Conservation (phyloP, 2,797 vertebrate genomes). For the Mico argentatus region DNA sequence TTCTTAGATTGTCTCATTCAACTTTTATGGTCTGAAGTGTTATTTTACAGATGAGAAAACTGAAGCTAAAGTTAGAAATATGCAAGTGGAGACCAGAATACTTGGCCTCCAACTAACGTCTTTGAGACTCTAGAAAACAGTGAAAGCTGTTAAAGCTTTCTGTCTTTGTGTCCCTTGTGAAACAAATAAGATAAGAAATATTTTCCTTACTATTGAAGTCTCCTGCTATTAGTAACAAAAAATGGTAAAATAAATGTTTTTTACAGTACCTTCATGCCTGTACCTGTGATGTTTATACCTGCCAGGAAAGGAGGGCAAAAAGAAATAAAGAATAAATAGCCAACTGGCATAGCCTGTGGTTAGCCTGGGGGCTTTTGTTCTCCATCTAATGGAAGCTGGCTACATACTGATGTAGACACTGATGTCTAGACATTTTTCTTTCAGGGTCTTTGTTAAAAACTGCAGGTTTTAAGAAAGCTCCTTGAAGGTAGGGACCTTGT, state of each 20-base stretch:
- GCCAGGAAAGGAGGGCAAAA: not conserved
- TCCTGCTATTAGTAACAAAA: not conserved
- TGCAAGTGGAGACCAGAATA: not conserved
- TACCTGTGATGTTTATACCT: not conserved
- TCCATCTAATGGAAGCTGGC: not conserved
- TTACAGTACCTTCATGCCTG: not conserved
- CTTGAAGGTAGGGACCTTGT: not conserved
- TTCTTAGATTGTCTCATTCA: not conserved
- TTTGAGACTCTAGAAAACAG: not conserved
- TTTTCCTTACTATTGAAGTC: not conserved
- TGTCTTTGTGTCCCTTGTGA: not conserved
- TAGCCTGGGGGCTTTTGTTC: not conserved
- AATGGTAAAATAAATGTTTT: not conserved
- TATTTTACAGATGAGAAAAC: not conserved
- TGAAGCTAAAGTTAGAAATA: not conserved
- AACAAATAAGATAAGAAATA: not conserved
- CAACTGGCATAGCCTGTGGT: not conserved
- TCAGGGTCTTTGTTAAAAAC: not conserved
- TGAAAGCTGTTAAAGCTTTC: not conserved
- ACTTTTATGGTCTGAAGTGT: not conserved
- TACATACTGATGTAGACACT: too few species aligned
- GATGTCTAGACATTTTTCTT: not conserved
- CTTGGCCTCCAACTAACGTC: not conserved
- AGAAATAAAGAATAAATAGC: not conserved
- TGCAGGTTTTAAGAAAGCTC: not conserved